phyloP scores from a whole-genome alignment of 2,797 vertebrate genomes.

The Pantherophis alleghaniensis region DNA sequence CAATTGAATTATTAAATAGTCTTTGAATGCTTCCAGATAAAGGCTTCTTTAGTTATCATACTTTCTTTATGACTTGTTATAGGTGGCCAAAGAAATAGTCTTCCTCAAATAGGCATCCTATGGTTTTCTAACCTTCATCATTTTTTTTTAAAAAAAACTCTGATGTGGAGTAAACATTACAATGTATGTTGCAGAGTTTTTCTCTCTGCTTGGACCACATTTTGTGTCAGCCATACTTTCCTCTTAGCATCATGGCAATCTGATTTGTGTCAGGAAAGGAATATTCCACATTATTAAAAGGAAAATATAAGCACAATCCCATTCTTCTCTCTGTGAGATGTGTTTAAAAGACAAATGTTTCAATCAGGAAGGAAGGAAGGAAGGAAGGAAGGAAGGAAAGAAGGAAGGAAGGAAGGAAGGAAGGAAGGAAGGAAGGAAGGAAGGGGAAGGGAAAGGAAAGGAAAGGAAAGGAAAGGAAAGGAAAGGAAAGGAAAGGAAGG shows the following conservation, averaged over 20 bases:
- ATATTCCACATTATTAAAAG: neutral
- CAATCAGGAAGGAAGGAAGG: neutral
- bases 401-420: neutral
- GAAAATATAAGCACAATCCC: neutral
- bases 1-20: neutral
- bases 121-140: neutral
- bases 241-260: neutral
- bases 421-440: accelerated
- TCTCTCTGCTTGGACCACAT: neutral
- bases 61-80: neutral
- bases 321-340: neutral
- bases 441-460: no score
- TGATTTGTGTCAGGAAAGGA: neutral
- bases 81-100: neutral
- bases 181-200: neutral
- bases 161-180: neutral
- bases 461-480: no score
- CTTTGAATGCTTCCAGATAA: neutral
- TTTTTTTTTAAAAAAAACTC: neutral
- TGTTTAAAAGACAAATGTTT: neutral
- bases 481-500: neutral
- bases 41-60: neutral
- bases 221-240: neutral
- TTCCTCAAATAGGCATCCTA: neutral
- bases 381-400: no score